Evolutionary conservation across 2,888 invertebrate genomes (phyloP).

Genomic region (Scaptomyza polygonia): DNA sequence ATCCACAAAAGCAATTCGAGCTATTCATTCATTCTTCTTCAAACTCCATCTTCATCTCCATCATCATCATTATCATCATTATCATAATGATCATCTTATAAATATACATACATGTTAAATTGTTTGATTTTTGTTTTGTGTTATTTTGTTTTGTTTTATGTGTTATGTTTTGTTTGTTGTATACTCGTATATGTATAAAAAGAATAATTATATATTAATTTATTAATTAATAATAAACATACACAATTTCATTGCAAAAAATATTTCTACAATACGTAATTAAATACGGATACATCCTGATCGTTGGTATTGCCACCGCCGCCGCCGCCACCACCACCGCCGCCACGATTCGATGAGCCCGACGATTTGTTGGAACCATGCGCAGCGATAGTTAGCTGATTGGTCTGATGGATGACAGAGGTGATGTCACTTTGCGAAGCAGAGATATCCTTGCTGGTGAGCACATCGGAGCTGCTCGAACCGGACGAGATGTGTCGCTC

Average conservation of each 20-base stretch:
- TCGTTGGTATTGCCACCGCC: slow-evolving; percentile 83
- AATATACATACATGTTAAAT: slow-evolving; percentile 64
- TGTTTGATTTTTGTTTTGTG: slow-evolving; percentile 36
- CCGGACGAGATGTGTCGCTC: slow-evolving; percentile 85
- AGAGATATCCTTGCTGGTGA: slow-evolving; percentile 85
- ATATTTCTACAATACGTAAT: slow-evolving; percentile 84
- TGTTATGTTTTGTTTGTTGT: slow-evolving; percentile 63
- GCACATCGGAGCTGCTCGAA: slow-evolving; percentile 84
- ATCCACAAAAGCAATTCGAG: slow-evolving; percentile 23
- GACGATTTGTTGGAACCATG: slow-evolving; percentile 84
- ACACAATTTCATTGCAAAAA: slow-evolving; percentile 82
- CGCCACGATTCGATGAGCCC: slow-evolving; percentile 84
- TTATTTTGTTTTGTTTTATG: slow-evolving; percentile 26
- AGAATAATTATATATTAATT: slow-evolving; percentile 79
- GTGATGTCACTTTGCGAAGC: slow-evolving; percentile 85
- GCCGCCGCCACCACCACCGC: slow-evolving; percentile 60
- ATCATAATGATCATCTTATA: slow-evolving; percentile 41
- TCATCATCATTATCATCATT: slow-evolving; percentile 15
- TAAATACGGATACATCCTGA: slow-evolving; percentile 84
- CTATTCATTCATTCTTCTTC: slow-evolving; percentile 8
- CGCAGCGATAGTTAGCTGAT: slow-evolving; percentile 84
- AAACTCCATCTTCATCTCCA: slow-evolving; percentile 32
- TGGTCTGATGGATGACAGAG: slow-evolving; percentile 85
- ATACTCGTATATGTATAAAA: slow-evolving; percentile 83
- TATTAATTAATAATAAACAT: slow-evolving; percentile 78